A percentile compares a stretch with the other conserved stretches of the same genome.
phyloP scores from a whole-genome alignment of 2,797 vertebrate genomes.

The Avahi laniger region DNA sequence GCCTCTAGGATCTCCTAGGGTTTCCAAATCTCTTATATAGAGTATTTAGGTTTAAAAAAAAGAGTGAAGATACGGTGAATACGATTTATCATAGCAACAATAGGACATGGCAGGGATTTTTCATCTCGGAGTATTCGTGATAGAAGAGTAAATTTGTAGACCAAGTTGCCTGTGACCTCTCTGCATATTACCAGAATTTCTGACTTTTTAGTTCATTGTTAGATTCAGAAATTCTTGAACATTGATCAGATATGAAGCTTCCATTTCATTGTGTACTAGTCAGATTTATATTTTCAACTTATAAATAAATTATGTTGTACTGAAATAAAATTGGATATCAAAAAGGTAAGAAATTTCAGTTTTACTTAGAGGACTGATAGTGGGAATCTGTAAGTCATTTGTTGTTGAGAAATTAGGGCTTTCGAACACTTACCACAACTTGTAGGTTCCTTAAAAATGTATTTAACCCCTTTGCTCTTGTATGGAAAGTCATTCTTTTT shows the following conservation, averaged over 20 bases:
- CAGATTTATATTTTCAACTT: constrained; percentile 30
- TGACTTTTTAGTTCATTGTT: neutral
- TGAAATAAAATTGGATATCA: constrained; percentile 34
- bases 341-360: constrained; percentile 7
- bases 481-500: constrained; percentile 46
- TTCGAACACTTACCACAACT: neutral
- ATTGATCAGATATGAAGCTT: neutral
- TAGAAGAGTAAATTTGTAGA: constrained; percentile 28
- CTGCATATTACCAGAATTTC: neutral
- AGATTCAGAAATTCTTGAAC: constrained; percentile 27
- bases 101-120: neutral
- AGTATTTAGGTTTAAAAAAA: neutral
- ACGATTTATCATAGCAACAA: neutral
- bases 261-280: constrained; percentile 14
- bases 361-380: neutral
- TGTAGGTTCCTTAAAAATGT: neutral
- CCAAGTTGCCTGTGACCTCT: neutral
- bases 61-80: neutral
- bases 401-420: neutral
- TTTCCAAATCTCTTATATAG: constrained; percentile 3
- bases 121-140: neutral
- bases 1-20: neutral
- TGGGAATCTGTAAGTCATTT: constrained; percentile 24
- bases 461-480: constrained; percentile 47
- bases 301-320: neutral